Base-by-base conservation (phyloP, 2,888 invertebrate species). In the Coelopa pilipes region DNA sequence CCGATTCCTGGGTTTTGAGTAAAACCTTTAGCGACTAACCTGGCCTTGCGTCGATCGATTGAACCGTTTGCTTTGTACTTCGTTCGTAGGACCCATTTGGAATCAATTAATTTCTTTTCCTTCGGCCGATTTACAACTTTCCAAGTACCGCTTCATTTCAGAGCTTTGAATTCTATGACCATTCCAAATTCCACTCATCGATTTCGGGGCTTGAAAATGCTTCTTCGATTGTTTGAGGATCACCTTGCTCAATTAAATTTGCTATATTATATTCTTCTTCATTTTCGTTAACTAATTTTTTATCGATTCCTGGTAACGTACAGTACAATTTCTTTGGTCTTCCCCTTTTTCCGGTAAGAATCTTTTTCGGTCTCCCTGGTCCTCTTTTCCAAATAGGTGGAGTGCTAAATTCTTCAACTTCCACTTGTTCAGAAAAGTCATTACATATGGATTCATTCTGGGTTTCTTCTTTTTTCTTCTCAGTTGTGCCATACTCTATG, bases 1-100 rank as follows among this genome's bases (percentile, higher is more conserved):
- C 83, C 81, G 46, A 79, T 75, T 15, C 82, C 82, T 34, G 78
- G 80, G 70, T 79, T 76, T 71, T 84, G 83, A 1, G 77, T 78
- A 71, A 79, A 84, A 19, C 82, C 83, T 72, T 80, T 79, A 19
- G 82, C 82, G 4, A 83, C 83, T 34, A 84, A 70, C 53, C 83
- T 70, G 1, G 83, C 82, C 71, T 84, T 85, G 53, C 79, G 76
- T 34, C 78, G 76, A 11, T 75, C 75, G 3, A 80, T 59, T 50
- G 75, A 75, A 65, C 81, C 81, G 19, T 80, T 76, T 34, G 77
- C 75, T 60, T 80, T 77, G 49, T 76, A 72, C 74, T 82, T 83
- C n/a, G 77, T 78, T 67, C 78, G 79, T 19, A 80, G 77, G 1
- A 80, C 80, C 80, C 81, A 82, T 66, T 80, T 80, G 21, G 78